Evolutionary conservation across 2,888 invertebrate genomes (phyloP).

Genomic region (Drosophila recens): DNA sequence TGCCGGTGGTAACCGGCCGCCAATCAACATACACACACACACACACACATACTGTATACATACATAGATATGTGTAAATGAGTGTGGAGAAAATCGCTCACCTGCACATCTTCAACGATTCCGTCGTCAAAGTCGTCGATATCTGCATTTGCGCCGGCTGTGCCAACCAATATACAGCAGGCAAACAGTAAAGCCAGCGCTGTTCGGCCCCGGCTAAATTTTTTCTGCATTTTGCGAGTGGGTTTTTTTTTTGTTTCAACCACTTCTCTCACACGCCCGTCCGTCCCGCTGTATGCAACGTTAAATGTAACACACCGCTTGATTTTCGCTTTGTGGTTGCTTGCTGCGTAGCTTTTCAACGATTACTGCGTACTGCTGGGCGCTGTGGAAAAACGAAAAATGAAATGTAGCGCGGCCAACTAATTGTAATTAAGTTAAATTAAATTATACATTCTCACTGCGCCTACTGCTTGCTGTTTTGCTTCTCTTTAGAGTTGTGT

Average conservation of each 20-base stretch:
- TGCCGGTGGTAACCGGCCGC: constrained; percentile 44
- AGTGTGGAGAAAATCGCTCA: constrained; percentile 49
- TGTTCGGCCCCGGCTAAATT: constrained; percentile 49
- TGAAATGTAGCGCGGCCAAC: constrained; percentile 67
- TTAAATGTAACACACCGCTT: constrained; percentile 36
- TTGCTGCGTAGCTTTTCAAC: constrained; percentile 58
- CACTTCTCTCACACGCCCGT: constrained; percentile 34
- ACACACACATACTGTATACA: constrained; percentile 1
- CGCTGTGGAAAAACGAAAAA: constrained; percentile 57
- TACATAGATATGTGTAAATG: constrained; percentile 2
- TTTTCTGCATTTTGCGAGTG: constrained; percentile 62
- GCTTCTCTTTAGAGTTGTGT: not conserved
- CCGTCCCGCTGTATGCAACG: constrained; percentile 17
- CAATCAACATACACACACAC: constrained; percentile 18
- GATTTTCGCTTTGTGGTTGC: constrained; percentile 30
- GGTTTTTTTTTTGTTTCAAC: constrained; percentile 43
- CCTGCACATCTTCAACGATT: constrained; percentile 80
- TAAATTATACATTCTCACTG: constrained; percentile 77
- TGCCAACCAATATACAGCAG: constrained; percentile 42
- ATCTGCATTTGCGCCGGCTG: constrained; percentile 49
- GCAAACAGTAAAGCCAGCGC: constrained; percentile 59
- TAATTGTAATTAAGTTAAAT: constrained; percentile 76
- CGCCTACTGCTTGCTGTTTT: constrained; percentile 65
- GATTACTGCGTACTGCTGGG: constrained; percentile 54
- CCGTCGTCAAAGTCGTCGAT: constrained; percentile 80